Conservation (phyloP, 2,113 vertebrate species). For the Forbesichthys agassizii region DNA sequence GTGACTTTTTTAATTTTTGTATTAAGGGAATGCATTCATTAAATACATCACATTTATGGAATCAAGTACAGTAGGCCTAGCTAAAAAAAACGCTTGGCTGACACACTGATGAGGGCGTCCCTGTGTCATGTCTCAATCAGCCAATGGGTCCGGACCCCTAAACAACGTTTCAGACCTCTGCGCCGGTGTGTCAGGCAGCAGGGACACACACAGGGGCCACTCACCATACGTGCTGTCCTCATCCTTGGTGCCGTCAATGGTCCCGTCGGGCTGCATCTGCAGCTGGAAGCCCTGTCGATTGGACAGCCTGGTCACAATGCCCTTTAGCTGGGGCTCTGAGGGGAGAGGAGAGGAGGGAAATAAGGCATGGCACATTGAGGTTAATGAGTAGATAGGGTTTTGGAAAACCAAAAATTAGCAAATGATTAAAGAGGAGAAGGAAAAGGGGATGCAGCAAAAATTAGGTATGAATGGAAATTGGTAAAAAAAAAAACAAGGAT, state of each 20-base stretch:
- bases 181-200: not conserved
- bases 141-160: too few species aligned
- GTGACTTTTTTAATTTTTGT: too few species aligned
- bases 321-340: constrained; percentile 98
- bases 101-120: too few species aligned
- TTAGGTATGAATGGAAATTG: not conserved
- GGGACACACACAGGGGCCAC: not conserved
- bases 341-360: constrained; percentile 20
- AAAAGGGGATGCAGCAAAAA: too few species aligned
- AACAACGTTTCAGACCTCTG: too few species aligned
- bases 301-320: constrained; percentile 97
- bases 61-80: too few species aligned
- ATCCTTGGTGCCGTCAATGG: constrained; percentile 96
- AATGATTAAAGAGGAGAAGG: not conserved
- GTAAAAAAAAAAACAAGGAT: constrained; percentile 1
- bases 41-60: too few species aligned
- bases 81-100: too few species aligned
- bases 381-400: not conserved
- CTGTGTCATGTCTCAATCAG: too few species aligned
- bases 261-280: constrained; percentile 95
- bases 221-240: constrained; percentile 84
- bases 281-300: constrained; percentile 97
- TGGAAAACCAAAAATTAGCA: not conserved
- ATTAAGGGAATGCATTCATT: too few species aligned
- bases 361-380: too few species aligned